These are phyloP conservation scores for Andrena praecox DNA, from an alignment of 2,888 invertebrate genomes.

Conservation along the genomic window DNA sequence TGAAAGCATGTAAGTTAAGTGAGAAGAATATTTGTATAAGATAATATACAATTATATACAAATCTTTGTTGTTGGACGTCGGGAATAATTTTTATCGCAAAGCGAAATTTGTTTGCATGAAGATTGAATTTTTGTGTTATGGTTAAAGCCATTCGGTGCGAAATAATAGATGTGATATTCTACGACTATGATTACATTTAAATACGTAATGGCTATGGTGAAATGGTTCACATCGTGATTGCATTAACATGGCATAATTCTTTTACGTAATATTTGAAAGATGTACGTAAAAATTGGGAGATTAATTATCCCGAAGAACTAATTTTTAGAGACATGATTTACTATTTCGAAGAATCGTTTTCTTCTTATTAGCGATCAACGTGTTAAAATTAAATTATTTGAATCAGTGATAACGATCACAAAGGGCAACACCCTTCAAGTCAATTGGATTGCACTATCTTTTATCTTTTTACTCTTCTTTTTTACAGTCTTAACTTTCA, in stretches of 20 bases:
- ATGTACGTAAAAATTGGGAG: too few species aligned
- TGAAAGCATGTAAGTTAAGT: neutral
- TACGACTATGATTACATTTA: neutral
- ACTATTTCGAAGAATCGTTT: neutral
- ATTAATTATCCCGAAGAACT: neutral
- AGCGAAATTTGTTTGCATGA: neutral
- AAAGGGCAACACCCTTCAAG: slow-evolving; percentile 45
- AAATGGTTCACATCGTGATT: neutral
- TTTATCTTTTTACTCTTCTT: slow-evolving; percentile 69
- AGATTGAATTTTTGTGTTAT: neutral
- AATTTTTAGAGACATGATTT: neutral
- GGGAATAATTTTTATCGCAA: neutral
- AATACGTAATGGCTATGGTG: neutral
- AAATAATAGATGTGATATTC: neutral
- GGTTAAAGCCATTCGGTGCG: neutral
- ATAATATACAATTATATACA: neutral
- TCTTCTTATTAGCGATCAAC: slow-evolving; percentile 40
- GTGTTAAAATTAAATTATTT: slow-evolving; percentile 47
- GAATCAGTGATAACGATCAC: slow-evolving; percentile 29
- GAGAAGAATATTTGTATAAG: neutral
- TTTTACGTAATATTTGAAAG: neutral
- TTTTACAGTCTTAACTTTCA: slow-evolving; percentile 73
- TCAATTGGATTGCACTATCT: slow-evolving; percentile 66
- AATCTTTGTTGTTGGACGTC: neutral
- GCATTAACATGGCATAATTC: neutral